These are phyloP conservation scores for Uria aalge DNA, from an alignment of 2,113 vertebrate species.

Conservation along the genomic window DNA sequence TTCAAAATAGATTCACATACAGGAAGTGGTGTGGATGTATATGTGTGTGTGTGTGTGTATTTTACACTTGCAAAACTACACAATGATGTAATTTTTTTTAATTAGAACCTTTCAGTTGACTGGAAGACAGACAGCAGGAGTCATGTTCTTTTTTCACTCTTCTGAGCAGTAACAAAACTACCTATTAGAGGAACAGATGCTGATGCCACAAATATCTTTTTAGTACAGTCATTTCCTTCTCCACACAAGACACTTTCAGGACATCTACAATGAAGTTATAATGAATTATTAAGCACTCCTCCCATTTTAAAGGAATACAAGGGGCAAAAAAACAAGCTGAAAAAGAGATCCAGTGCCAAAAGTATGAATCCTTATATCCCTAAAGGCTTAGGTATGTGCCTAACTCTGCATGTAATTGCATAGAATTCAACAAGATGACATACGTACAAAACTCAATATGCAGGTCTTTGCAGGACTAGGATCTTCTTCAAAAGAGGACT, in stretches of 20 bases:
- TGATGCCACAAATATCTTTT: constrained; percentile 34
- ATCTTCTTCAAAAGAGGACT: background rate
- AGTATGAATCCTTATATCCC: background rate
- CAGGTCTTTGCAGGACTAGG: background rate
- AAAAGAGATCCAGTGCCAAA: background rate
- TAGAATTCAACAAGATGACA: background rate
- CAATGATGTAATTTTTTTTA: constrained; percentile 17
- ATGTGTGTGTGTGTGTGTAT: background rate
- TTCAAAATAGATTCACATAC: constrained; percentile 15
- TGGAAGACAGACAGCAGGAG: constrained; percentile 37
- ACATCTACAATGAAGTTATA: background rate
- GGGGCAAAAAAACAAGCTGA: background rate
- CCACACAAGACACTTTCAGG: background rate
- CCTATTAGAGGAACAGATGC: constrained; percentile 20
- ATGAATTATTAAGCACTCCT: background rate
- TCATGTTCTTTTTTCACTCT: constrained; percentile 30
- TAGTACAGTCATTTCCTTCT: constrained; percentile 11
- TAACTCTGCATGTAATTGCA: background rate
- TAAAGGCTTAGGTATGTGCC: background rate
- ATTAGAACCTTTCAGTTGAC: constrained; percentile 35
- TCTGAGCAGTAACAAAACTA: constrained; percentile 4
- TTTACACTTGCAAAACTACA: constrained; percentile 28
- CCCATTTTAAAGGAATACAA: background rate
- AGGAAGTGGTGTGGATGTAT: background rate
- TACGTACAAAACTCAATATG: background rate